Evolutionary conservation across 2,797 vertebrate genomes (phyloP).

Genomic region (Alectoris magna): DNA sequence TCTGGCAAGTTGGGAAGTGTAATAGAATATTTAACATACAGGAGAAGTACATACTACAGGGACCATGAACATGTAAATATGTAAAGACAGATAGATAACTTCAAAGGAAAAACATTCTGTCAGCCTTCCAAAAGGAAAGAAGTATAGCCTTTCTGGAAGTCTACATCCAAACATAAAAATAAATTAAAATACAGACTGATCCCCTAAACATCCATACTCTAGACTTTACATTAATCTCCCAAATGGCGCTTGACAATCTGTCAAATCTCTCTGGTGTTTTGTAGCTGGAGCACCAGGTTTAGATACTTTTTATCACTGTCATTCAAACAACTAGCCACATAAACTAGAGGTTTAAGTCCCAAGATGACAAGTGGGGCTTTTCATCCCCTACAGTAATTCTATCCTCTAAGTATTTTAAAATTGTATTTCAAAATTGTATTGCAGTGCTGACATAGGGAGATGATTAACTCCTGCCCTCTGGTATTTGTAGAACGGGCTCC

Average conservation of each 20-base stretch:
- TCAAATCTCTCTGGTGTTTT: background rate
- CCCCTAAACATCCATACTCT: background rate
- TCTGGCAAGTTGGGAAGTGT: background rate
- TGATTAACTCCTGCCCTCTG: background rate
- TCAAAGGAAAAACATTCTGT: background rate
- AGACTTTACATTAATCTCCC: background rate
- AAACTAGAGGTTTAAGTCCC: slow-evolving; percentile 4
- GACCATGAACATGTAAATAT: background rate
- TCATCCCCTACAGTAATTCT: background rate
- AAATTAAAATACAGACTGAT: background rate
- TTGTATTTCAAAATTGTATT: background rate
- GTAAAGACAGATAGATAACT: background rate
- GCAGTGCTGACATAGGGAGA: background rate
- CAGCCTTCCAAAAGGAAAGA: background rate
- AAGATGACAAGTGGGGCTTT: background rate
- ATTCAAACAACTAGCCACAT: background rate
- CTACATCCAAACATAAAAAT: background rate
- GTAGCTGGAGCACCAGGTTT: background rate
- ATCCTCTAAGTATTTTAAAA: background rate
- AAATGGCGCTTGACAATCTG: background rate
- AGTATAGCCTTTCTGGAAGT: background rate
- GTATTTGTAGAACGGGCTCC: background rate
- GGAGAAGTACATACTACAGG: background rate
- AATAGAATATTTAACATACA: background rate
- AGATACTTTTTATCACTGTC: background rate